These are phyloP conservation scores for Passer domesticus DNA, from an alignment of 2,113 vertebrate genomes.

Conservation along the genomic window DNA sequence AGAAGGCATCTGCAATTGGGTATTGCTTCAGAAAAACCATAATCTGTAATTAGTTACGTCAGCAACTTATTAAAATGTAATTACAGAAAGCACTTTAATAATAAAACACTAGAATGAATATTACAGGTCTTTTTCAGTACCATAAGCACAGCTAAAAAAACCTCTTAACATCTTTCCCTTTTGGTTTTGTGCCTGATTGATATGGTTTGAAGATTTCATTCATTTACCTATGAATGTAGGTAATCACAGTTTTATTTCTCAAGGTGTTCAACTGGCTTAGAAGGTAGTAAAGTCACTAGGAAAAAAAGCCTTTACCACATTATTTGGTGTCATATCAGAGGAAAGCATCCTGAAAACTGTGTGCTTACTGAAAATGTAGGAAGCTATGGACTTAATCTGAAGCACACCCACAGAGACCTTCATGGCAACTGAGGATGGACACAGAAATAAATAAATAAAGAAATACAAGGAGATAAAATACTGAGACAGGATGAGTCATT, in stretches of 20 bases:
- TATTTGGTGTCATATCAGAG: not conserved
- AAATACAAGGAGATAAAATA: slow-evolving; percentile 48
- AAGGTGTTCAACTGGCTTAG: not conserved
- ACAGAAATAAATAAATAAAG: slow-evolving; percentile 17
- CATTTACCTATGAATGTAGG: not conserved
- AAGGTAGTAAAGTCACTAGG: not conserved
- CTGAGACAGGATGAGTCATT: slow-evolving; percentile 50
- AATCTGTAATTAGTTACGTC: slow-evolving; percentile 8
- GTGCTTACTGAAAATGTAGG: not conserved
- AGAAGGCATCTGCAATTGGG: not conserved
- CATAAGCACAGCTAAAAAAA: not conserved
- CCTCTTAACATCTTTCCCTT: not conserved
- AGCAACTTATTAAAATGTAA: slow-evolving; percentile 14
- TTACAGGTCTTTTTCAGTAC: not conserved
- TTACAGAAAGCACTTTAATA: slow-evolving; percentile 19
- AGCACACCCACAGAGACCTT: not conserved
- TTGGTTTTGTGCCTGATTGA: not conserved
- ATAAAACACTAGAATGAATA: not conserved
- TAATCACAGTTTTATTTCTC: not conserved
- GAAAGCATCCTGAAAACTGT: slow-evolving; percentile 23
- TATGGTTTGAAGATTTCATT: not conserved
- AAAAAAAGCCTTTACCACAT: not conserved
- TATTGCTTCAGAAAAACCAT: slow-evolving; percentile 1
- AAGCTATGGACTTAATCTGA: not conserved
- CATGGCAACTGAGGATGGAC: slow-evolving; percentile 1